Percentiles rank a stretch among this genome's conserved stretches.
phyloP scores from a whole-genome alignment of 1,140 invertebrate genomes.

The Holotrichia oblita region DNA sequence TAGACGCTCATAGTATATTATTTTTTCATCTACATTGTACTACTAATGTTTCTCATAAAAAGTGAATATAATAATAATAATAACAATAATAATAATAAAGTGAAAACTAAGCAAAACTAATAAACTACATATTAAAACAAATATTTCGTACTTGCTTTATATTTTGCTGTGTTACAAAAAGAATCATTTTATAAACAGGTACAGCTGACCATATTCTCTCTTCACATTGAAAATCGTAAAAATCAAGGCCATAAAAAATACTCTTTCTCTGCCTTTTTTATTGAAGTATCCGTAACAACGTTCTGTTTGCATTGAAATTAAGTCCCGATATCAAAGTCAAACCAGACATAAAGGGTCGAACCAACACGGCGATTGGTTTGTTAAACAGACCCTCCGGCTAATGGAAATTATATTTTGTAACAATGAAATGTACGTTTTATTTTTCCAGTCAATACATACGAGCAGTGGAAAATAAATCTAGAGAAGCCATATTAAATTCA shows the following conservation, averaged over 20 bases:
- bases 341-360: not conserved
- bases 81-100: no score
- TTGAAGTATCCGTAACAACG: not conserved
- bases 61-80: no score
- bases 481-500: not conserved
- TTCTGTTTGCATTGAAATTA: not conserved
- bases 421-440: constrained; percentile 2
- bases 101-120: no score
- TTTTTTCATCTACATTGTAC: no score
- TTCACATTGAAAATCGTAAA: not conserved
- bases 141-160: no score
- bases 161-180: no score
- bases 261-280: not conserved
- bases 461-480: not conserved
- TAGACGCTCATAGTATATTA: no score
- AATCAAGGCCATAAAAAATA: not conserved
- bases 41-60: no score
- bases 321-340: not conserved
- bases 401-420: not conserved
- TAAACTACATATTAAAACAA: no score
- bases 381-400: not conserved
- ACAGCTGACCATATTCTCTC: no score
- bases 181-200: no score
- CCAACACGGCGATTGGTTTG: not conserved
- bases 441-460: not conserved